phyloP scores from a whole-genome alignment of 1,140 invertebrate species.

The Drosophila ogumai region DNA sequence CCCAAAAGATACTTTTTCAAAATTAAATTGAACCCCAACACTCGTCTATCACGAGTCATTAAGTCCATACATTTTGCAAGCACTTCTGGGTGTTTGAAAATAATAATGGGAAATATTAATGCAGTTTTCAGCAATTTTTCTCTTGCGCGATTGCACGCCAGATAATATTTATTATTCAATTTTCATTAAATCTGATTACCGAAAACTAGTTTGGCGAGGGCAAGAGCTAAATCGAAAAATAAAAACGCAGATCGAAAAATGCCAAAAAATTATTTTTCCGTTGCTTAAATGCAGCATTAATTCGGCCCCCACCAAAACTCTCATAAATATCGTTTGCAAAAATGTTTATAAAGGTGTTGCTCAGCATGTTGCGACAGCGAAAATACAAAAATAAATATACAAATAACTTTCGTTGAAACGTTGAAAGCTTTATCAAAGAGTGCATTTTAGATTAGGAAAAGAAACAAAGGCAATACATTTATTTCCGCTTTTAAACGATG shows the following conservation, averaged over 20 bases:
- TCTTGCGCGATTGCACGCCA: conserved; percentile 33
- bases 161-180: conserved; percentile 83
- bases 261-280: conserved; percentile 71
- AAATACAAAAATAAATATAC: conserved; percentile 17
- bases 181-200: conserved; percentile 81
- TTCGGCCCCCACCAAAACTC: conserved; percentile 49
- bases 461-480: conserved; percentile 51
- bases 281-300: conserved; percentile 80
- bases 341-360: conserved; percentile 73
- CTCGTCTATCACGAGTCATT: conserved; percentile 14
- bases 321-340: conserved; percentile 64
- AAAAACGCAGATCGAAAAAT: conserved; percentile 37
- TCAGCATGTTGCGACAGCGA: conserved; percentile 60
- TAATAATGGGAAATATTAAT: conserved; percentile 43
- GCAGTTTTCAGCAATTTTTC: conserved; percentile 69
- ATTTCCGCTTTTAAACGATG: conserved; percentile 46
- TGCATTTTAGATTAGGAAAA: conserved; percentile 63
- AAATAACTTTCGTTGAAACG: conserved; percentile 1
- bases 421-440: conserved; percentile 24
- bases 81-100: conserved; percentile 45
- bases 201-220: conserved; percentile 53
- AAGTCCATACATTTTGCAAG: conserved; percentile 8
- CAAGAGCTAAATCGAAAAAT: not conserved
- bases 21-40: not conserved
- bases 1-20: not conserved